Base-by-base conservation (phyloP, 2,888 invertebrate species). In the Ophion slaviceki region DNA sequence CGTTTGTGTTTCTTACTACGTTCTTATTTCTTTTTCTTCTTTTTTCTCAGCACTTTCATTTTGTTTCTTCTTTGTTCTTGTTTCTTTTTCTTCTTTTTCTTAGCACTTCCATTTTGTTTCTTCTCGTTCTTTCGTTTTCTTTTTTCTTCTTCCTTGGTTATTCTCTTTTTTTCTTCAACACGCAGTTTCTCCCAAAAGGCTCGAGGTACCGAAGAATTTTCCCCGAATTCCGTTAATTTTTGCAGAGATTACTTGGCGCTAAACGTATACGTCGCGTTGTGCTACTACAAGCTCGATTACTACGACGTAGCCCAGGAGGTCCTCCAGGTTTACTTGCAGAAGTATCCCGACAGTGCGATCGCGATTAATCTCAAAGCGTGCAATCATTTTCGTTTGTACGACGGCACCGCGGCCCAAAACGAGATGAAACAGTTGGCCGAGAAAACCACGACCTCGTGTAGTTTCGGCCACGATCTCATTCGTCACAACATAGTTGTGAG, bases 301-400 rank as follows among this genome's bases (percentile, higher is more conserved):
- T 99, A 99, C 92, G 99, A 99, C 94, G 99, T 99, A 70, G 99
- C 99, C 0, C 99, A 99, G 94, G 99, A 99, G 94, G 98, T 99
- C n/a, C 95, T 99, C 17, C 97, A 98, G 32, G 96, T 98, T 32
- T 99, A 99, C 94, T 95, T 99, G 76, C 97, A 98, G 85, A 97
- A 97, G 92, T 97, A 97, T 94, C 97, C 98, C 3, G 98, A 99
- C 90, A 99, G 99, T 86, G 98, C 98, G 0, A 97, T 99, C 84
- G 99, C 99, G 0, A 96, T 98, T 40, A 99, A 99, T 95, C 95
- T 99, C 80, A 99, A 99, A 94, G 96, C 97, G 0, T 97, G 97
- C 92, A 97, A 97, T 93, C 96, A 97, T 90, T 98, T 97, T 92
- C 95, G 96, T 70, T 95, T 99, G 53, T 99, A 99, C 93, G 99